Base-by-base conservation (phyloP, 2,797 vertebrate species). In the Mus spretus region DNA sequence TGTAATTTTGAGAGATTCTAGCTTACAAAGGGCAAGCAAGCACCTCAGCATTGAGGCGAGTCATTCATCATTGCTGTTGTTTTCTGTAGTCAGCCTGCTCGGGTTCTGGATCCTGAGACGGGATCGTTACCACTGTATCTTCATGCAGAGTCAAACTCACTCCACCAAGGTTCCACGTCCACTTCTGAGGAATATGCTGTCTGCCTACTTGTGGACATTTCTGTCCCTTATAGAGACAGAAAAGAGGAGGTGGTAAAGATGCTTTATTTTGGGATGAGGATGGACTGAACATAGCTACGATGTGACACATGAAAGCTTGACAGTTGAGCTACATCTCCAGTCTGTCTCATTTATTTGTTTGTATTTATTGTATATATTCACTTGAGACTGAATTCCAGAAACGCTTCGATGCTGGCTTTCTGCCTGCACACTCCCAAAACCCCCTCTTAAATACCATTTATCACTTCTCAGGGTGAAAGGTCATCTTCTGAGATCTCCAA, bases 391-490 rank as follows among this genome's bases (percentile, higher is more conserved):
- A 89, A 89, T 83, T 92, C 80, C 44, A 89, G 34, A 82, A 44
- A 12, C 74, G 70, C 94, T 67, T 67, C 44, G 79, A 78, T 74
- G 93, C 89, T 67, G 91, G 95, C 44, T 24, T 74, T 90, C 72
- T 91, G 50, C 80, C 53, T 88, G 75, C 83, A 81, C 31, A 59
- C 13, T 83, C 80, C 80, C 72, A 74, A 47, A 40, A 47, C 28
- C 70, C 55, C 75, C 86, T 67, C 90, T 75, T 87, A 26, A 80
- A 74, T 65, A 90, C 85, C 70, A 74, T 92, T 77, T 88, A 90
- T 97, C 93, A 61, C 53, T 85, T 83, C 72, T 75, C 80, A n/a
- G 85, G 89, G 87, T 96, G 91, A 85, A 95, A 89, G 87, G 87
- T 84, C 77, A 74, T 82, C 96, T 77, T 85, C 6, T 40, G 96